Conservation (phyloP, 2,888 invertebrate genomes). For the Elmis aenea region DNA sequence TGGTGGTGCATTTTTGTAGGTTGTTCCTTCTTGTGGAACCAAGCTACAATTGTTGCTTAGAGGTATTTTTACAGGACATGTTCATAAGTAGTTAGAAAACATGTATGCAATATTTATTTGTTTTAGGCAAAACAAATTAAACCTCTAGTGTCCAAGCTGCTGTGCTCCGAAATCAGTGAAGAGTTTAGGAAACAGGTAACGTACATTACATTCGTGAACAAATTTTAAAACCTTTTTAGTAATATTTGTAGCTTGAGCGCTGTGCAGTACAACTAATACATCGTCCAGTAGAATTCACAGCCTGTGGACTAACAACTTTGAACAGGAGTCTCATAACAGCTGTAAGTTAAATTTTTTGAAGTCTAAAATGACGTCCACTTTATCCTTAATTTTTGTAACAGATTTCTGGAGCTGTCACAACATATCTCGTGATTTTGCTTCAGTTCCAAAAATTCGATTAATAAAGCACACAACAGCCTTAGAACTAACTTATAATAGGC, state of each 20-base stretch:
- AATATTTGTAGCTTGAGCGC: no score
- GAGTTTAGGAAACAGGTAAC: neutral
- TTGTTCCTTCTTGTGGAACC: neutral
- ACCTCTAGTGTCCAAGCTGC: neutral
- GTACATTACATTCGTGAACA: no score
- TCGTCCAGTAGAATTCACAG: slow-evolving; percentile 3
- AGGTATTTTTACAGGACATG: no score
- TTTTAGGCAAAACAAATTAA: neutral
- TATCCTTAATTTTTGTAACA: neutral
- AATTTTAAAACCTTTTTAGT: no score
- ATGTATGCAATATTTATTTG: no score
- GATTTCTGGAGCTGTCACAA: slow-evolving; percentile 2
- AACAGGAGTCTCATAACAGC: slow-evolving; percentile 1
- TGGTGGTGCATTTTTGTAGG: neutral
- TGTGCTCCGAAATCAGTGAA: neutral
- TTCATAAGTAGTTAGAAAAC: neutral
- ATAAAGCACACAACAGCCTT: no score
- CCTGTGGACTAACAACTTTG: slow-evolving; percentile 1
- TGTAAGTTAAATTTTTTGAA: neutral
- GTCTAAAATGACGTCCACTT: neutral
- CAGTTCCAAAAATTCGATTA: slow-evolving; percentile 1
- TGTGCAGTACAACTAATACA: slow-evolving; percentile 1
- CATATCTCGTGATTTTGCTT: slow-evolving; percentile 4
- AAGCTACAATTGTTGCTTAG: no score
- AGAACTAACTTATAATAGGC: no score